phyloP scores from a whole-genome alignment of 2,888 invertebrate species.

The Chironomus tentans region DNA sequence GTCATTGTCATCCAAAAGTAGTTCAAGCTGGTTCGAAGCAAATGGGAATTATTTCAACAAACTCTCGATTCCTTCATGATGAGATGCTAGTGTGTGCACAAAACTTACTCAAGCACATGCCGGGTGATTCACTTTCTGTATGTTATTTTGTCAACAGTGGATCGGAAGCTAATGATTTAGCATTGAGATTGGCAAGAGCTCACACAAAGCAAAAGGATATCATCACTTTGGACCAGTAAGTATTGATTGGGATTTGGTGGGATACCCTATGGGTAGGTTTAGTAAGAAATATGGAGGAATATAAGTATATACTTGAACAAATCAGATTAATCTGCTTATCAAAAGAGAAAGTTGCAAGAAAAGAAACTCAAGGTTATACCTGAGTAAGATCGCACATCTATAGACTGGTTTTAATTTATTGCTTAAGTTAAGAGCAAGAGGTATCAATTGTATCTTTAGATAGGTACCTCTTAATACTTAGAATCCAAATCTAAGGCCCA shows the following conservation, averaged over 20 bases:
- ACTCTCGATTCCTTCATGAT: constrained; percentile 93
- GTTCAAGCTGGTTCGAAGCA: constrained; percentile 84
- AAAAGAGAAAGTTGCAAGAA: too few relatives aligned
- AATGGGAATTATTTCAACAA: constrained; percentile 86
- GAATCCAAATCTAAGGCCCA: too few relatives aligned
- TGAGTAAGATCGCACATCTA: too few relatives aligned
- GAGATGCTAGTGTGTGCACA: constrained; percentile 87
- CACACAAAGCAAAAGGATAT: constrained; percentile 85
- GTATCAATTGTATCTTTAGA: too few relatives aligned
- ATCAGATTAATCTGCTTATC: too few relatives aligned
- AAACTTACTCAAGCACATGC: constrained; percentile 71
- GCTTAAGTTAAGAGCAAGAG: too few relatives aligned
- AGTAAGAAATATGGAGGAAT: too few relatives aligned
- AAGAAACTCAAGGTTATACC: too few relatives aligned
- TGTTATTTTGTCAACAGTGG: constrained; percentile 98
- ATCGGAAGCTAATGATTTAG: constrained; percentile 97
- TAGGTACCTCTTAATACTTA: too few relatives aligned
- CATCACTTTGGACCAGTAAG: constrained; percentile 95
- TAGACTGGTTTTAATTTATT: too few relatives aligned
- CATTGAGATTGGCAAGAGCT: constrained; percentile 78
- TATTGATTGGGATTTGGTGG: constrained; percentile 34
- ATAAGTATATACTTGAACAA: too few relatives aligned
- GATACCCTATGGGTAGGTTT: too few relatives aligned
- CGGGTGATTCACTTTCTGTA: constrained; percentile 67
- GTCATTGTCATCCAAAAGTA: constrained; percentile 93